Conservation (phyloP, 92 coral and sea anemone genomes). For the Phymanthus crucifer region DNA sequence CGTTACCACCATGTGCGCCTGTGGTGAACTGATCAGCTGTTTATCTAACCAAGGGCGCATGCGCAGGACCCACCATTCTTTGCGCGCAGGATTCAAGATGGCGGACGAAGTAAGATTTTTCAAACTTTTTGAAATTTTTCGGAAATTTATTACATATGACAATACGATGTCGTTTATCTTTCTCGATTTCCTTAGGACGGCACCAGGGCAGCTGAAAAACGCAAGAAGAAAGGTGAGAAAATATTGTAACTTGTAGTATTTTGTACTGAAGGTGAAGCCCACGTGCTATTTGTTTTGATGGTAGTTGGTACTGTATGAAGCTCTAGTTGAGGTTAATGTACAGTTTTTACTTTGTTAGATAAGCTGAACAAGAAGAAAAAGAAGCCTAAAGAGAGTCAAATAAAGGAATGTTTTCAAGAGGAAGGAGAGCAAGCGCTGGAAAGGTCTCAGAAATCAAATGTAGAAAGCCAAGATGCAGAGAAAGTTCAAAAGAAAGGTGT, state of each 20-base stretch:
- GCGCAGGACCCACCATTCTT: conserved; percentile 49
- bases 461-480: not conserved
- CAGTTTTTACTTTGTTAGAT: not conserved
- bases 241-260: not conserved
- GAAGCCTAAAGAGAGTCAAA: not conserved
- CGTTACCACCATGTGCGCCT: conserved; percentile 34
- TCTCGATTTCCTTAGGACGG: conserved; percentile 18
- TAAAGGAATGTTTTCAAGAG: not conserved
- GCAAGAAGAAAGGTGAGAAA: conserved; percentile 54
- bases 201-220: conserved; percentile 22
- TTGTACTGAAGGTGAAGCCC: not conserved
- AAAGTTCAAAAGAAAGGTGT: conserved; percentile 3
- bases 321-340: not conserved
- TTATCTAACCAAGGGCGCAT: conserved; percentile 20
- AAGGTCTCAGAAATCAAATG: not conserved
- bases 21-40: conserved; percentile 28
- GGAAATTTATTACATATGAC: not conserved
- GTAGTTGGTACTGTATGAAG: no score
- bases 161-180: not conserved
- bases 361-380: conserved; percentile 35
- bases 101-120: conserved; percentile 71
- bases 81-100: conserved; percentile 53
- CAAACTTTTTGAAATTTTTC: not conserved
- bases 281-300: conserved; percentile 6
- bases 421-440: not conserved